Percentiles rank a stretch among this genome's conserved stretches.
These are phyloP conservation scores for Anoura caudifer DNA, from an alignment of 2,113 vertebrate genomes.

Conservation along the genomic window DNA sequence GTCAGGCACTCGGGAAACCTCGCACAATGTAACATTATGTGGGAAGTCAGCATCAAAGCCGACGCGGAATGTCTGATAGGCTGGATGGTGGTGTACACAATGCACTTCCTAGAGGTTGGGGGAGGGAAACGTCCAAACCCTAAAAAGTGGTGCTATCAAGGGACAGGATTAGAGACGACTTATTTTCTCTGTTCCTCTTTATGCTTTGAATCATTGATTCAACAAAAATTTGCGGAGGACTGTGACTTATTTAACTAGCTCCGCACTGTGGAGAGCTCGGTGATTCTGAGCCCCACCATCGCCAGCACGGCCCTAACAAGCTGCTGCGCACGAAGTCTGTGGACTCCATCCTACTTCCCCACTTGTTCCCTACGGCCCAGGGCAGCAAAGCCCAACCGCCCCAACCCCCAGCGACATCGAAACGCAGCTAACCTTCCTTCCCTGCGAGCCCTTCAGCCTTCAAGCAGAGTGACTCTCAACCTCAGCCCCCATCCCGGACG, in stretches of 20 bases:
- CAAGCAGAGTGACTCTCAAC: rapidly evolving
- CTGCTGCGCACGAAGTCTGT: rapidly evolving
- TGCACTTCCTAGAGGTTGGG: not conserved
- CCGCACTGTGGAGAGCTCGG: not conserved
- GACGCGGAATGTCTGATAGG: too few species aligned
- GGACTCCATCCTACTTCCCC: not conserved
- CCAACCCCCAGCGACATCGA: rapidly evolving
- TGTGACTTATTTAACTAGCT: not conserved
- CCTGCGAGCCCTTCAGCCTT: not conserved
- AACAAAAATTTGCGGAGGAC: not conserved
- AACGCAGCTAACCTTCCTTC: not conserved
- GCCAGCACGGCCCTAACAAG: not conserved
- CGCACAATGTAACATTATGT: too few species aligned
- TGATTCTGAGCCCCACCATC: not conserved
- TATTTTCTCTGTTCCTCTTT: not conserved
- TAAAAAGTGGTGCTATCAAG: not conserved
- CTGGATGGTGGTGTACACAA: rapidly evolving
- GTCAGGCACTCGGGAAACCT: too few species aligned
- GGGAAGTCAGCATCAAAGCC: too few species aligned
- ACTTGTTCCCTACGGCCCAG: not conserved
- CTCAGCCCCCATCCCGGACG: not conserved
- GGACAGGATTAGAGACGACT: not conserved
- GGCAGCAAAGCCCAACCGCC: not conserved
- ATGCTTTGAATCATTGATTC: not conserved
- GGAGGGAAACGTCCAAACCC: not conserved